phyloP scores from a whole-genome alignment of 2,113 vertebrate species.

The Mormyrus iriodes region DNA sequence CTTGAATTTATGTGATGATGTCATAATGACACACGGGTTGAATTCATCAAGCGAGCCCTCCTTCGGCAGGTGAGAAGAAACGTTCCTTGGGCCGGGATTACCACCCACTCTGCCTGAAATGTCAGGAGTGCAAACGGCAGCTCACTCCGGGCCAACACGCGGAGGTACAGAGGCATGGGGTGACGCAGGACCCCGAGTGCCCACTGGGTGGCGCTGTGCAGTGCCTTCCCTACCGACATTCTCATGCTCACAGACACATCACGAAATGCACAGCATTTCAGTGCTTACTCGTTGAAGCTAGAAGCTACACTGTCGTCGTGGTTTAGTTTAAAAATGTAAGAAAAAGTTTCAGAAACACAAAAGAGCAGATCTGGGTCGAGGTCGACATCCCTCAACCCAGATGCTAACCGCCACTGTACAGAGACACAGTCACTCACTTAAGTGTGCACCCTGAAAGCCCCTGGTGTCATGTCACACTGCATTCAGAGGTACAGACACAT shows the following conservation, averaged over 20 bases:
- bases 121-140: constrained; percentile 65
- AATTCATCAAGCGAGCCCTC: neutral
- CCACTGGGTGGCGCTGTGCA: neutral
- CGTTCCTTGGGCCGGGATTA: constrained; percentile 71
- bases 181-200: neutral
- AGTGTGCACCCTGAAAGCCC: neutral
- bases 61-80: constrained; percentile 64
- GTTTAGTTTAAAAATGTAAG: neutral
- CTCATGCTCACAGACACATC: neutral
- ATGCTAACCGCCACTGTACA: neutral
- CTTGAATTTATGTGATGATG: neutral
- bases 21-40: neutral
- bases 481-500: neutral
- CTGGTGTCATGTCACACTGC: neutral
- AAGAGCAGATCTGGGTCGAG: neutral
- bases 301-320: neutral
- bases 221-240: too few relatives aligned
- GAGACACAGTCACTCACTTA: neutral
- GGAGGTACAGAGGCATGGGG: constrained; percentile 51
- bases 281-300: neutral
- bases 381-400: neutral
- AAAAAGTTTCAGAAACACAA: neutral
- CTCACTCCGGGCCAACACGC: constrained; percentile 71
- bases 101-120: constrained; percentile 76
- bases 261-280: neutral